Conservation (phyloP, 2,888 invertebrate species). For the Frankliniella fusca region DNA sequence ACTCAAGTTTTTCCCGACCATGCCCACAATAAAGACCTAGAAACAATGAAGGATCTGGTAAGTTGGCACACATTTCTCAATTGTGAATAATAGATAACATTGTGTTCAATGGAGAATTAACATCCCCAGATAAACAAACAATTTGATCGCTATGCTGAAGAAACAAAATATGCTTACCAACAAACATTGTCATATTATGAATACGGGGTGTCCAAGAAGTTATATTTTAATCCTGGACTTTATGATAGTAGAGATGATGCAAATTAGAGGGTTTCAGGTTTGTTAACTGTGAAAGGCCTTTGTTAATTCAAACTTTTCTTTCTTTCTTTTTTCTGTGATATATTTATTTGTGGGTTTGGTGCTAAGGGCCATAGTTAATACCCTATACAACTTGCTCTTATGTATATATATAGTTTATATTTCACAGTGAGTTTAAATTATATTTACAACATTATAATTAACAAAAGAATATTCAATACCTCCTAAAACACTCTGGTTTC, state of each 20-base stretch:
- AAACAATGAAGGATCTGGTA: neutral
- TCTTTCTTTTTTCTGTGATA: neutral
- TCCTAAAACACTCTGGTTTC: neutral
- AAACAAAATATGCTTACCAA: neutral
- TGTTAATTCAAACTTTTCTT: neutral
- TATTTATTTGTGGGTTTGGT: neutral
- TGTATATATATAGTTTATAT: slow-evolving; percentile 15
- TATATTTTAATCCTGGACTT: neutral
- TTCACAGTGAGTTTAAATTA: slow-evolving; percentile 9
- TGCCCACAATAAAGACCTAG: neutral
- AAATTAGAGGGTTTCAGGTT: neutral
- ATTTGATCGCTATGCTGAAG: neutral
- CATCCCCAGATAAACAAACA: neutral
- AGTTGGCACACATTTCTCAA: neutral
- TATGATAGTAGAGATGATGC: neutral
- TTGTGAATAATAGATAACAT: neutral
- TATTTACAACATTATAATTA: slow-evolving; percentile 2
- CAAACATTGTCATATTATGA: neutral
- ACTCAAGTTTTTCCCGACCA: neutral
- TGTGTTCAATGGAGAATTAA: neutral
- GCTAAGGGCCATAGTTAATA: neutral
- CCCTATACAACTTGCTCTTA: neutral
- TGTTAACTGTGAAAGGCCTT: neutral
- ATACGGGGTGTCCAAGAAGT: neutral
- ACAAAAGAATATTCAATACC: slow-evolving; percentile 1